A percentile compares a stretch with the other conserved stretches of the same genome.
Conservation (phyloP, 2,888 invertebrate genomes). For the Amblyteles armatorius region DNA sequence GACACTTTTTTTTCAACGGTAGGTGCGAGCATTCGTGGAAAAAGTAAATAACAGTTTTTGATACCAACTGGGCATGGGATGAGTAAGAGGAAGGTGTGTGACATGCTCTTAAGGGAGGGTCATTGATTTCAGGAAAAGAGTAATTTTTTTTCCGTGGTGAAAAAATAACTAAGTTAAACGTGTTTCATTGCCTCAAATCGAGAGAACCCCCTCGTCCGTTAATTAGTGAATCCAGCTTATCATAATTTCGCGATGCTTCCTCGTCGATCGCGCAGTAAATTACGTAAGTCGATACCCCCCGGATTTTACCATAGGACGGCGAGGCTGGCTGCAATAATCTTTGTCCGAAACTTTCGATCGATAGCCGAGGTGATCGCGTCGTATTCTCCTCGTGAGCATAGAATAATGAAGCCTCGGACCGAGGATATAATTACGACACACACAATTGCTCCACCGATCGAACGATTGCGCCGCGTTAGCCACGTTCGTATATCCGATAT, state of each 20-base stretch:
- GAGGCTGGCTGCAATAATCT: constrained; percentile 54
- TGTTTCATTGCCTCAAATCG: neutral
- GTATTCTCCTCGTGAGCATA: constrained; percentile 54
- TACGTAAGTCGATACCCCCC: constrained; percentile 48
- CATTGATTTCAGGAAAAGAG: neutral
- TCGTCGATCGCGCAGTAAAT: constrained; percentile 31
- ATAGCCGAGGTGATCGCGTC: constrained; percentile 35
- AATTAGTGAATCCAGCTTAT: constrained; percentile 24
- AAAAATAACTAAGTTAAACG: neutral
- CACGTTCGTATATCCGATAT: constrained; percentile 57
- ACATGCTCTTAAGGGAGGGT: too few relatives aligned
- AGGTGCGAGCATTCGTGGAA: too few relatives aligned
- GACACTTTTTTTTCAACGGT: too few relatives aligned
- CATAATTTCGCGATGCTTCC: constrained; percentile 50
- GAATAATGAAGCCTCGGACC: constrained; percentile 62
- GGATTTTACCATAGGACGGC: constrained; percentile 55
- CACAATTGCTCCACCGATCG: constrained; percentile 64
- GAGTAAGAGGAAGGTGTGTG: too few relatives aligned
- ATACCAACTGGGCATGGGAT: too few relatives aligned
- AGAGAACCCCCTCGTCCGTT: neutral
- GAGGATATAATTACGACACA: constrained; percentile 67
- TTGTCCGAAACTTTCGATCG: constrained; percentile 68
- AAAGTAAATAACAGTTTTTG: too few relatives aligned
- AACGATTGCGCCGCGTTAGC: constrained; percentile 59
- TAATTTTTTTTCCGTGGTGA: neutral